These are phyloP conservation scores for Leucophenga varia DNA, from an alignment of 1,140 invertebrate genomes.

Conservation along the genomic window DNA sequence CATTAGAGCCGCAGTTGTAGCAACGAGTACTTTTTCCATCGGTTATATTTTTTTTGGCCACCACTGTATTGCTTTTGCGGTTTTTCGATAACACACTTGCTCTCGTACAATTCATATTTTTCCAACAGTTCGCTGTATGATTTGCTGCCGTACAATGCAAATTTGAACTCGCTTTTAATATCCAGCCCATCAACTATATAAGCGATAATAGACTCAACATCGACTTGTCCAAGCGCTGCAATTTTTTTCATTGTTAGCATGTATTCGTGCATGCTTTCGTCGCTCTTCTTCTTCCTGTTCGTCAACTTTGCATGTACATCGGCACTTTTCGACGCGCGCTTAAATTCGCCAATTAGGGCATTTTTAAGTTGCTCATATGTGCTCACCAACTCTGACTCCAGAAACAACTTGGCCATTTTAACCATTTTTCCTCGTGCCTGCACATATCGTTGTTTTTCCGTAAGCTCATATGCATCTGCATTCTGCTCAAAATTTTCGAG, in stretches of 20 bases:
- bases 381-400: not conserved
- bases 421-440: not conserved
- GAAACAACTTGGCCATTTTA: not conserved
- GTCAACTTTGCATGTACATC: not conserved
- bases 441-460: not conserved
- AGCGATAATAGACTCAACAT: not conserved
- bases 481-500: not conserved
- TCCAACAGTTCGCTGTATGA: conserved; percentile 7
- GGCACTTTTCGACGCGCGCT: not conserved
- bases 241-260: not conserved
- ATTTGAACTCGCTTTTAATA: conserved; percentile 4
- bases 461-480: not conserved
- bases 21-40: conserved; percentile 1
- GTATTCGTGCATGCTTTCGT: not conserved
- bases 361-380: not conserved
- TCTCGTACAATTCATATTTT: conserved; percentile 2
- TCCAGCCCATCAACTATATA: not conserved
- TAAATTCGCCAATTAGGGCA: not conserved
- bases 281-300: not conserved
- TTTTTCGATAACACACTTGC: not conserved
- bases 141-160: not conserved
- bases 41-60: not conserved
- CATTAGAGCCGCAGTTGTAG: conserved; percentile 11
- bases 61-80: not conserved
- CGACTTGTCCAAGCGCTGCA: not conserved